phyloP scores from a whole-genome alignment of 2,888 invertebrate species.

The Spodoptera exigua region DNA sequence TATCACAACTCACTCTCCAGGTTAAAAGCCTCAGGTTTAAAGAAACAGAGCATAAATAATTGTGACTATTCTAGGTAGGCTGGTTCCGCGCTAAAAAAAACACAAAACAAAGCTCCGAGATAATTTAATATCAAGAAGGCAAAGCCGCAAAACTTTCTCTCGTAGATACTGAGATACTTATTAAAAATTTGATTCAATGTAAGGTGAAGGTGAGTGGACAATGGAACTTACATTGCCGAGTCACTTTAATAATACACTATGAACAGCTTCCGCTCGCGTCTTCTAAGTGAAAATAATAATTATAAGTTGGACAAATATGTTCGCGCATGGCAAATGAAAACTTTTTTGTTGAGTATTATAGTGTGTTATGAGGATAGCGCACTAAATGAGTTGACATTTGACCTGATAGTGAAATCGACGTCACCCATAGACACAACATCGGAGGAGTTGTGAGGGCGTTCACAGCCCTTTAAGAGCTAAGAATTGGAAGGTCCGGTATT shows the following conservation, averaged over 20 bases:
- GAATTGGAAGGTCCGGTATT: too few species aligned
- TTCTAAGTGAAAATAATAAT: too few species aligned
- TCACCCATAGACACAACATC: too few species aligned
- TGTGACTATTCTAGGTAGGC: conserved; percentile 42
- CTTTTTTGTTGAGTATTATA: too few species aligned
- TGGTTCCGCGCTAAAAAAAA: conserved; percentile 36
- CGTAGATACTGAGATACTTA: not conserved
- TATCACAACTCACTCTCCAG: not conserved
- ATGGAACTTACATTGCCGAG: conserved; percentile 6
- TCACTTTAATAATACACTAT: conserved; percentile 12
- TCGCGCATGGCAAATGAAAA: too few species aligned
- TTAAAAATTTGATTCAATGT: conserved; percentile 6
- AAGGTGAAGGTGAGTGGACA: conserved; percentile 8
- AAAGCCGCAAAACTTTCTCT: conserved; percentile 32
- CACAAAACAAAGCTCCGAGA: conserved; percentile 27
- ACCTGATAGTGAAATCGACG: too few species aligned
- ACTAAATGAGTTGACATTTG: too few species aligned
- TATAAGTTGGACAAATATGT: too few species aligned
- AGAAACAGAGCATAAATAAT: conserved; percentile 50
- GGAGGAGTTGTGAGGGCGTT: too few species aligned
- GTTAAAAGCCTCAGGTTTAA: conserved; percentile 3
- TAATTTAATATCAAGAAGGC: conserved; percentile 39
- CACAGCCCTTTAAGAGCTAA: too few species aligned
- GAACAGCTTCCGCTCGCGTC: not conserved
- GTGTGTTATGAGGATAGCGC: too few species aligned